A percentile compares a stretch with the other conserved stretches of the same genome.
These are phyloP conservation scores for Miichthys miiuy DNA, from an alignment of 2,797 vertebrate genomes.

Conservation along the genomic window DNA sequence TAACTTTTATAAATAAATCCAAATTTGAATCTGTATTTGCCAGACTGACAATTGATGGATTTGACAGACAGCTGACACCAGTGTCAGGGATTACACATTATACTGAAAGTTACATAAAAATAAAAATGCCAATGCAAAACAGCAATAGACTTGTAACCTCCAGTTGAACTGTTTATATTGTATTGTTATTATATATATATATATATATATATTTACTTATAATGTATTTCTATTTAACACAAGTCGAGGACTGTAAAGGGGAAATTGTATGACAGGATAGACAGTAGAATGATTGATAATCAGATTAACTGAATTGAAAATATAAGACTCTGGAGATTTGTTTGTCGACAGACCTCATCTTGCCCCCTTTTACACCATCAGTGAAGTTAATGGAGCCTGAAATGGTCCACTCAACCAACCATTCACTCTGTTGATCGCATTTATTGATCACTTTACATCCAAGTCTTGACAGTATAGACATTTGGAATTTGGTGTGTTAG, in stretches of 20 bases:
- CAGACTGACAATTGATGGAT: constrained; percentile 3
- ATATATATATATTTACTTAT: too few relatives aligned
- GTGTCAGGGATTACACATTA: neutral
- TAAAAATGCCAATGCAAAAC: neutral
- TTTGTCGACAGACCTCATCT: constrained; percentile 48
- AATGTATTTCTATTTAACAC: neutral
- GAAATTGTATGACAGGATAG: neutral
- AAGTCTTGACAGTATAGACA: constrained; percentile 6
- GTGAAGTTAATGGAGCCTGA: constrained; percentile 71
- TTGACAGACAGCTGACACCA: constrained; percentile 3
- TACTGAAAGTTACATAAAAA: neutral
- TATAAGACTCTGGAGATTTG: constrained; percentile 28
- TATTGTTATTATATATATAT: too few relatives aligned
- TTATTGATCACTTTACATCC: constrained; percentile 68
- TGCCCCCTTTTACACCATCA: constrained; percentile 48
- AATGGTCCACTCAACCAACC: constrained; percentile 59
- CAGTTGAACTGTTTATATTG: too few relatives aligned
- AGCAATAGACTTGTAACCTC: too few relatives aligned
- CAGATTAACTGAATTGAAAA: constrained; percentile 35
- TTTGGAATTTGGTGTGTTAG: constrained; percentile 16
- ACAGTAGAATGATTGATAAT: constrained; percentile 24
- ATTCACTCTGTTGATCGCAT: constrained; percentile 60
- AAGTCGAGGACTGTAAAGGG: too few relatives aligned
- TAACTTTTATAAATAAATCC: constrained; percentile 12
- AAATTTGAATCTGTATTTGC: neutral